Conservation (phyloP, 2,888 invertebrate species). For the Lasioglossum marginatum region DNA sequence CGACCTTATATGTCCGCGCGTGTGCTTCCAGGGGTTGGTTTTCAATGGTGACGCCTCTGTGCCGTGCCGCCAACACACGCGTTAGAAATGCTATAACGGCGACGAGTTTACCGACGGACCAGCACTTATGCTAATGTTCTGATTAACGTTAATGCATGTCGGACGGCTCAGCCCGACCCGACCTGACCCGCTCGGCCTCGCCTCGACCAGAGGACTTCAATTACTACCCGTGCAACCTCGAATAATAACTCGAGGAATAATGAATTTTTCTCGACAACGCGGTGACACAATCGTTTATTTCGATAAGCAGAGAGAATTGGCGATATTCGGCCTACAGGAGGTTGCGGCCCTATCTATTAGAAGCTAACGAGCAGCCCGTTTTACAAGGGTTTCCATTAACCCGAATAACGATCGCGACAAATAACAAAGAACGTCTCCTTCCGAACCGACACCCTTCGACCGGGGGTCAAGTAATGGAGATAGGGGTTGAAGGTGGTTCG, state of each 20-base stretch:
- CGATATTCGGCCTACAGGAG: neutral
- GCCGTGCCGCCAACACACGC: neutral
- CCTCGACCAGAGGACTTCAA: neutral
- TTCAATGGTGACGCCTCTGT: neutral
- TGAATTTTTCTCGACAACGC: neutral
- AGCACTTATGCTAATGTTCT: conserved; percentile 3
- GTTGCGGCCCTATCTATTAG: neutral
- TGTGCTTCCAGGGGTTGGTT: neutral
- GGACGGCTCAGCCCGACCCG: neutral
- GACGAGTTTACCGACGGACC: neutral
- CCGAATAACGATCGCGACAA: conserved; percentile 22
- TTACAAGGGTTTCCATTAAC: neutral
- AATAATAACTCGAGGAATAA: neutral
- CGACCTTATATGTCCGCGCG: neutral
- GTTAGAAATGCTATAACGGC: neutral
- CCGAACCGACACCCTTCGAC: neutral
- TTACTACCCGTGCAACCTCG: neutral
- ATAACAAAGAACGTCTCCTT: conserved; percentile 9
- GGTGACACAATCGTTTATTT: no score
- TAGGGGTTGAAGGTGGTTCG: neutral
- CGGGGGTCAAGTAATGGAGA: neutral
- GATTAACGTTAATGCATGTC: neutral
- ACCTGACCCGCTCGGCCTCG: neutral
- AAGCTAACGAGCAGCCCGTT: neutral
- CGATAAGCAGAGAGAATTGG: neutral